These are phyloP conservation scores for Todus mexicanus DNA, from an alignment of 2,797 vertebrate genomes.

Conservation along the genomic window DNA sequence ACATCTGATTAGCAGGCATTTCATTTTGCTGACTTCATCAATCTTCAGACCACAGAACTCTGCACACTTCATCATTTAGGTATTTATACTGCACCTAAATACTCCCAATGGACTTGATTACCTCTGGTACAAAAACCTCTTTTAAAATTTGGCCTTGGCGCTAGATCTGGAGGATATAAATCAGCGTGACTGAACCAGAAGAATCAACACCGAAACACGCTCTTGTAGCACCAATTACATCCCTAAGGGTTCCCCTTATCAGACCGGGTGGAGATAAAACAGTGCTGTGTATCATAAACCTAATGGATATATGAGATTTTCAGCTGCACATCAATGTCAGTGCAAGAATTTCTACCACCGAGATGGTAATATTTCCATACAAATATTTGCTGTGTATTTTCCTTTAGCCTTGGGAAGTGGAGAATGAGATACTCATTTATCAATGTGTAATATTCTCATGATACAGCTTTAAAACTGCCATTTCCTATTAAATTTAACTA, in stretches of 20 bases:
- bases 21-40: not conserved
- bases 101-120: not conserved
- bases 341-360: not conserved
- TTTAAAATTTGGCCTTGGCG: not conserved
- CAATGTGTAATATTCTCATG: not conserved
- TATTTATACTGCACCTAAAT: not conserved
- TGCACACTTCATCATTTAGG: not conserved
- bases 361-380: not conserved
- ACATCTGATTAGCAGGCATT: not conserved
- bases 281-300: not conserved
- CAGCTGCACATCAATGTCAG: not conserved
- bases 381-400: not conserved
- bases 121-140: not conserved
- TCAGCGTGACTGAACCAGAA: not conserved
- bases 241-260: not conserved
- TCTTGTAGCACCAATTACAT: accelerated
- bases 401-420: not conserved
- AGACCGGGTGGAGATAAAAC: not conserved
- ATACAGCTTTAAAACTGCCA: not conserved
- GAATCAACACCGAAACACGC: not conserved
- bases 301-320: not conserved
- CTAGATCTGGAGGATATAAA: not conserved
- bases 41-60: not conserved
- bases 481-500: not conserved
- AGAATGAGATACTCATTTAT: not conserved